Conservation (phyloP, 2,888 invertebrate species). For the Ophioninae sp. region DNA sequence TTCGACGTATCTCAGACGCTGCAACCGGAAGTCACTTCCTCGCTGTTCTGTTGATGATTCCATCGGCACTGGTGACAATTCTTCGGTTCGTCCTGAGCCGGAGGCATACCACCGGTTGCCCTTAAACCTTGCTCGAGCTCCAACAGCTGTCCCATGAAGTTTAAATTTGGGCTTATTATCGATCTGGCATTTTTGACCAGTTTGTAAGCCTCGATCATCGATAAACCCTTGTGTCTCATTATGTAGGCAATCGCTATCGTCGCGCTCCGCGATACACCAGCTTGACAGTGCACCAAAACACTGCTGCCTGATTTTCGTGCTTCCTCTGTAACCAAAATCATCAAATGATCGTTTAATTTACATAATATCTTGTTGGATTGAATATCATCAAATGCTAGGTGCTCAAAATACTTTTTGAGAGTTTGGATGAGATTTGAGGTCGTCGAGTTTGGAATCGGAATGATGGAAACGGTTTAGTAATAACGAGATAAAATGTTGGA, state of each 20-base stretch:
- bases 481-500: no score
- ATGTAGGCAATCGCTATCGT: conserved; percentile 97
- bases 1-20: conserved; percentile 81
- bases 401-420: no score
- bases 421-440: no score
- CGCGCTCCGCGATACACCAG: conserved; percentile 96
- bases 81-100: conserved; percentile 78
- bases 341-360: no score
- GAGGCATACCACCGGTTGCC: conserved; percentile 76
- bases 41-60: conserved; percentile 82
- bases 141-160: conserved; percentile 95
- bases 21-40: conserved; percentile 83
- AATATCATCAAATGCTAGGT: no score
- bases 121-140: conserved; percentile 90
- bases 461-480: no score
- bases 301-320: conserved; percentile 87
- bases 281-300: conserved; percentile 96
- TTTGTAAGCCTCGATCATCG: conserved; percentile 93
- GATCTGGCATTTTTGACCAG: conserved; percentile 92
- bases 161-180: conserved; percentile 97
- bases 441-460: no score
- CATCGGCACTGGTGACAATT: conserved; percentile 82
- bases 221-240: conserved; percentile 92
- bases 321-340: conserved; percentile 84
- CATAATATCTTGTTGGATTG: no score